Percentiles rank a stretch among this genome's conserved stretches.
Conservation (phyloP, 2,797 vertebrate species). For the Salarias fasciatus region DNA sequence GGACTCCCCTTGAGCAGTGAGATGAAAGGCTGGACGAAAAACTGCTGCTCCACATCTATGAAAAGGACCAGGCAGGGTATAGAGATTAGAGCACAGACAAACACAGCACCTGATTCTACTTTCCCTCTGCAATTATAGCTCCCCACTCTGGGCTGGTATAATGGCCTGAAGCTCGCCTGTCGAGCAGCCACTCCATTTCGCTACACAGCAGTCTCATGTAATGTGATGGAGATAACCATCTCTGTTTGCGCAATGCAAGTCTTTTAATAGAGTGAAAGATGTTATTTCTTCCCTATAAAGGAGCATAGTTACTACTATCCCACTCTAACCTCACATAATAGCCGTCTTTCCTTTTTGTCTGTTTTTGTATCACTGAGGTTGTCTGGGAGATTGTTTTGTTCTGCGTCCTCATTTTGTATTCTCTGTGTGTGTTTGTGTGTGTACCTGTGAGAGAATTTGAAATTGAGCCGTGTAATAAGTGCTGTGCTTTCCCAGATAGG, state of each 20-base stretch:
- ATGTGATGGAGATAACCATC: slow-evolving; percentile 58
- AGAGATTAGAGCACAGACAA: slow-evolving; percentile 66
- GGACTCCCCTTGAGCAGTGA: slow-evolving; percentile 44
- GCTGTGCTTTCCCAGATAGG: slow-evolving; percentile 72
- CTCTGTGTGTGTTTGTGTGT: slow-evolving; percentile 33
- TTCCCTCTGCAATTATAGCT: slow-evolving; percentile 63
- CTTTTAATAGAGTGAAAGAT: slow-evolving; percentile 63
- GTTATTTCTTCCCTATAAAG: slow-evolving; percentile 53
- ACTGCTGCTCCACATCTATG: slow-evolving; percentile 34
- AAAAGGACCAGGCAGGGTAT: slow-evolving; percentile 38
- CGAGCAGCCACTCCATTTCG: slow-evolving; percentile 56
- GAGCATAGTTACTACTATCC: slow-evolving; percentile 43
- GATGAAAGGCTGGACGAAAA: slow-evolving; percentile 57
- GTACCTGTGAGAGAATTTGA: slow-evolving; percentile 78
- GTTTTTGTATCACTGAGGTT: slow-evolving; percentile 72
- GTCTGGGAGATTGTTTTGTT: slow-evolving; percentile 72
- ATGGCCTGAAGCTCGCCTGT: slow-evolving; percentile 54
- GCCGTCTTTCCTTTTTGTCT: slow-evolving; percentile 46
- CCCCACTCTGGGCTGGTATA: slow-evolving; percentile 44
- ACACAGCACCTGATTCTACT: slow-evolving; percentile 64
- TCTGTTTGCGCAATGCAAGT: slow-evolving; percentile 45
- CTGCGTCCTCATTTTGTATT: slow-evolving; percentile 73
- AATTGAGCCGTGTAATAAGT: slow-evolving; percentile 79
- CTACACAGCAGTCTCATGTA: slow-evolving; percentile 40
- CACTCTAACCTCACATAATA: slow-evolving; percentile 52